Percentiles rank a stretch among this genome's conserved stretches.
Evolutionary conservation across 2,888 invertebrate genomes (phyloP).

Genomic region (Branchipolynoe longqiensis): DNA sequence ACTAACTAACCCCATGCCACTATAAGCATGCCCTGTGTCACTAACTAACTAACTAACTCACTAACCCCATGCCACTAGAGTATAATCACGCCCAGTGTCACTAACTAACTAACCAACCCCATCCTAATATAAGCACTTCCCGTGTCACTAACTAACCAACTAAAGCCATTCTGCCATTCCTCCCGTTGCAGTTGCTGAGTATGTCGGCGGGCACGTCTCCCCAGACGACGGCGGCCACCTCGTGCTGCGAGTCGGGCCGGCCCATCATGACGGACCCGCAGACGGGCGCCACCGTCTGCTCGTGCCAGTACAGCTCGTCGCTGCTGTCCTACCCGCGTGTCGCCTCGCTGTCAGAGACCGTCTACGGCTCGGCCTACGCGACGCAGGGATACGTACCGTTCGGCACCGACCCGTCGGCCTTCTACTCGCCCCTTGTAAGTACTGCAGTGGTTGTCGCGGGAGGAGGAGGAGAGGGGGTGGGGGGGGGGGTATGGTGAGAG

Average conservation of each 20-base stretch:
- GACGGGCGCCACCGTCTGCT: conserved; percentile 78
- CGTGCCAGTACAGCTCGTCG: conserved; percentile 87
- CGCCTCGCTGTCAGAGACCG: conserved; percentile 83
- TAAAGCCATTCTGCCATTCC: no score
- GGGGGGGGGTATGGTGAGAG: background rate
- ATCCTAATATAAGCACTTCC: no score
- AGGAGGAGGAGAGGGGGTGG: background rate
- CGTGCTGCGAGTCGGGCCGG: conserved; percentile 57
- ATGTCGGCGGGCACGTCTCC: conserved; percentile 49
- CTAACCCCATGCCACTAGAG: no score
- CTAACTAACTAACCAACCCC: no score
- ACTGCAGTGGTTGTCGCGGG: background rate
- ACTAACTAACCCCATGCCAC: no score
- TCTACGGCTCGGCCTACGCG: conserved; percentile 78
- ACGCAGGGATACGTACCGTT: conserved; percentile 79
- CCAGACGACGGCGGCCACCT: conserved; percentile 10
- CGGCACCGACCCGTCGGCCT: conserved; percentile 89
- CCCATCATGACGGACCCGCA: conserved; percentile 77
- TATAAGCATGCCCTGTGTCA: no score
- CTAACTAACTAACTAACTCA: no score
- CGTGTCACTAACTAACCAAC: no score
- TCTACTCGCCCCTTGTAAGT: conserved; percentile 96
- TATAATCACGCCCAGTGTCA: no score
- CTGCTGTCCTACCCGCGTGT: conserved; percentile 91
- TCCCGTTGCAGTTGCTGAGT: conserved; percentile 16